Conservation (phyloP, 2,113 vertebrate species). For the Ochotona princeps region DNA sequence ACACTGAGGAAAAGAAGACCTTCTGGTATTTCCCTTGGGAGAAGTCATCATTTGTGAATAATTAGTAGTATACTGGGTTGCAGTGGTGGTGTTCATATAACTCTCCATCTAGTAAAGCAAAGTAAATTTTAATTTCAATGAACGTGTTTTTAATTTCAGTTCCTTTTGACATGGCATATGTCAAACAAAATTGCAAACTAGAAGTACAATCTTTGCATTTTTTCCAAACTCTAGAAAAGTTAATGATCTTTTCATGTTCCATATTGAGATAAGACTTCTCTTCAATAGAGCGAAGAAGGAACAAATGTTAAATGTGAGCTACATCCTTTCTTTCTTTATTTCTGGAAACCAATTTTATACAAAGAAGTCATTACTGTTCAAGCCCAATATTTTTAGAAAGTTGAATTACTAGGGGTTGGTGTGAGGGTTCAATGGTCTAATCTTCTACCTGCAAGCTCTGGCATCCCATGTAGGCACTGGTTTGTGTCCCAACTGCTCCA, state of each 20-base stretch:
- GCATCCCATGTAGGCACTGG: too few relatives aligned
- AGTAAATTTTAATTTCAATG: slow-evolving; percentile 27
- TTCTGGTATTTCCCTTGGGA: not conserved
- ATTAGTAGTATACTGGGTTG: slow-evolving; percentile 18
- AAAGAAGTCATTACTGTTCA: not conserved
- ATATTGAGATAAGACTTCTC: slow-evolving; percentile 3
- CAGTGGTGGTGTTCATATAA: not conserved
- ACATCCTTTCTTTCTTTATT: not conserved
- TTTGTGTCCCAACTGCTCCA: too few relatives aligned
- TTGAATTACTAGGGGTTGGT: too few relatives aligned
- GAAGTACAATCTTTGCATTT: slow-evolving; percentile 23
- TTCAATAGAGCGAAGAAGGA: not conserved
- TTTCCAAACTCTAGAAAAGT: not conserved
- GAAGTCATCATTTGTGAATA: slow-evolving; percentile 43
- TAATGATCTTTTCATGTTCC: not conserved
- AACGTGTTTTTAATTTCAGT: not conserved
- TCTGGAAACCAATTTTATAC: not conserved
- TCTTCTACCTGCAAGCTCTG: too few relatives aligned
- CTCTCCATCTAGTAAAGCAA: slow-evolving; percentile 30
- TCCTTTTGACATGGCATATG: not conserved
- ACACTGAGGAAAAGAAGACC: slow-evolving; percentile 40
- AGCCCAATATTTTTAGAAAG: slow-evolving; percentile 17
- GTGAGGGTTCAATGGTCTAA: too few relatives aligned
- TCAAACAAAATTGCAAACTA: slow-evolving; percentile 9
- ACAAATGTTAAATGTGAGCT: slow-evolving; percentile 1